These are phyloP conservation scores for Microdon myrmicae DNA, from an alignment of 2,888 invertebrate species.

Conservation along the genomic window DNA sequence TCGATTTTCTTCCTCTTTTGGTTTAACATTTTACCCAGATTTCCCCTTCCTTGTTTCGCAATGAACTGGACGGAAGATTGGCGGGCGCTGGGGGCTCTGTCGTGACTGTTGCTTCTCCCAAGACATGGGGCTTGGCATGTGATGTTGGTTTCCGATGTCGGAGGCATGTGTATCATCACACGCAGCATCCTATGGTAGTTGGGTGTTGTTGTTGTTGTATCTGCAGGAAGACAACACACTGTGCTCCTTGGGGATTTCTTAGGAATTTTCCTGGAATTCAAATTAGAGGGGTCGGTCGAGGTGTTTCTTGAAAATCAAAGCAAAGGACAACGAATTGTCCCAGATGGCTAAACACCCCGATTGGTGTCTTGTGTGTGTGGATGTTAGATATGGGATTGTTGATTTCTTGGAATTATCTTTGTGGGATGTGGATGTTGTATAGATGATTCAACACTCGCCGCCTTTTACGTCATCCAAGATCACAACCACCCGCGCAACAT, in stretches of 20 bases:
- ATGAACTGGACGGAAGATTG: constrained; percentile 11
- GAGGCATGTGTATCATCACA: too few species aligned
- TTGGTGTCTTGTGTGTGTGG: too few species aligned
- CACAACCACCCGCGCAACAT: too few species aligned
- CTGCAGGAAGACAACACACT: constrained; percentile 1
- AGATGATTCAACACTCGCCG: constrained; percentile 23
- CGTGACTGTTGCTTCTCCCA: background rate
- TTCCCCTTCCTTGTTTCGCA: constrained; percentile 49
- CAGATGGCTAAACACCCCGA: constrained; percentile 21
- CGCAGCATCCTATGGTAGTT: too few species aligned
- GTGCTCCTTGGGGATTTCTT: constrained; percentile 45
- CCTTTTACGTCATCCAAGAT: constrained; percentile 31
- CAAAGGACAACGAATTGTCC: constrained; percentile 43
- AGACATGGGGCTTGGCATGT: too few species aligned
- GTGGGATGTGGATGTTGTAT: constrained; percentile 7
- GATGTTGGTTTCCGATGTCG: too few species aligned
- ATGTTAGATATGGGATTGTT: constrained; percentile 6
- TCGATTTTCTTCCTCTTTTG: constrained; percentile 48
- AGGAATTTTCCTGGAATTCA: constrained; percentile 28
- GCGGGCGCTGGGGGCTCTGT: background rate
- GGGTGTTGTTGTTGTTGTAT: background rate
- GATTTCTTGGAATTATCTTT: constrained; percentile 17
- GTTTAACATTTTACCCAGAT: constrained; percentile 47
- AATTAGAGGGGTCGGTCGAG: constrained; percentile 18
- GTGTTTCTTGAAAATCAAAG: constrained; percentile 36